Base-by-base conservation (phyloP, 2,888 invertebrate genomes). In the Acleris sparsana region DNA sequence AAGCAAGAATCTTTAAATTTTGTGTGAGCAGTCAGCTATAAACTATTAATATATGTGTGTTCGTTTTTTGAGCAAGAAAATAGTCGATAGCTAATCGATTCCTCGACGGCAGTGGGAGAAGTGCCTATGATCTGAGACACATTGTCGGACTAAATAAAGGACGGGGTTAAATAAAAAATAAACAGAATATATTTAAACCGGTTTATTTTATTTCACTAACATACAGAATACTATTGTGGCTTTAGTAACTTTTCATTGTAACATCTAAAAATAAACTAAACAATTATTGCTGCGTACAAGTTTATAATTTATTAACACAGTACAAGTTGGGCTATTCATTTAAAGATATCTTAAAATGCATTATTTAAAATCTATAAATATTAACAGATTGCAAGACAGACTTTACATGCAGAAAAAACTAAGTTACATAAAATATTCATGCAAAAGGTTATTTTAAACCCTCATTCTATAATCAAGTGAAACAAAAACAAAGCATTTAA, bases 191-290 rank as follows among this genome's bases (percentile, higher is more conserved):
- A 43, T 7, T 44, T 51, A 61, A 65, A 53, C 43, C 29, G 44
- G 18, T 65, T 56, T 53, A 53, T 62, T 66, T 61, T 46, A 53
- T 52, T 53, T 66, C 66, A 62, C 66, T 57, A 56, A 66, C 60
- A 65, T 62, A 66, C 66, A 66, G 39, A 66, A 66, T 65, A 65
- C 60, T 65, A 61, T 65, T 61, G 55, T 49, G 60, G 56, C 60
- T 65, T 29, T 20, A 60, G 65, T 65, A 61, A 60, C 56, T 65
- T 51, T 55, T 22, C 7, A 52, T 49, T 22, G n/a, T 46, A n/a
- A 17, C 18, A 13, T 56, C 46, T 57, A 57, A 13, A 39, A 16
- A 20, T 25, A 17, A 25, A 44, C 46, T 57, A 46, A 25, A 46
- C 17, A 16, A 25, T 5, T 25, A 22, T 43, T 55, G 57, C 43